A percentile compares a stretch with the other conserved stretches of the same genome.
Evolutionary conservation across 2,888 invertebrate genomes (phyloP).

Genomic region (Pristionchus mayeri): DNA sequence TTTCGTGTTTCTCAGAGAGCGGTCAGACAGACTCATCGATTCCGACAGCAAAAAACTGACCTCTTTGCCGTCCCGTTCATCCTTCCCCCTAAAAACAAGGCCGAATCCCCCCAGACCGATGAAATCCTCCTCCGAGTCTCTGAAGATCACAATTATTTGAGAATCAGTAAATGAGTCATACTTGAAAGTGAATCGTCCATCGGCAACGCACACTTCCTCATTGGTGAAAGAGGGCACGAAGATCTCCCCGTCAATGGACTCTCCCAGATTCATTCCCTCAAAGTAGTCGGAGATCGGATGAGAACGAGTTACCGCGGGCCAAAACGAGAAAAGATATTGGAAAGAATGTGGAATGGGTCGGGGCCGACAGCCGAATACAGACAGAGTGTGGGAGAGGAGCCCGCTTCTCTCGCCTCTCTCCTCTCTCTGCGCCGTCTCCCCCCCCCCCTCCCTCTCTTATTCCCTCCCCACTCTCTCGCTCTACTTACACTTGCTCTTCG

Average conservation of each 20-base stretch:
- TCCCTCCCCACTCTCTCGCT: background rate
- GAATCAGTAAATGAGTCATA: background rate
- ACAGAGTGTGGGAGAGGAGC: background rate
- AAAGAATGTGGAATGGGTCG: background rate
- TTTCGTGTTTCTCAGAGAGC: too few species aligned
- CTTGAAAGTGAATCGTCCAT: constrained; percentile 42
- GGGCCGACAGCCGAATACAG: background rate
- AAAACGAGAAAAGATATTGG: background rate
- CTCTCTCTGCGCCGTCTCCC: background rate
- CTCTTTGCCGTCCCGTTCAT: constrained; percentile 50
- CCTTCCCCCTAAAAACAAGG: constrained; percentile 66
- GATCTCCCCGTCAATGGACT: background rate
- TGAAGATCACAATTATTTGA: constrained; percentile 28
- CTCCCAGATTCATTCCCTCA: constrained; percentile 1
- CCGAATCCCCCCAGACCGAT: constrained; percentile 74
- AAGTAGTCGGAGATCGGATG: background rate
- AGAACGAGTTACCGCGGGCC: background rate
- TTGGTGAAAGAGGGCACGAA: constrained; percentile 4
- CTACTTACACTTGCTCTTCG: background rate
- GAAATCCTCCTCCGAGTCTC: constrained; percentile 64
- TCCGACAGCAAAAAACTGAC: constrained; percentile 14
- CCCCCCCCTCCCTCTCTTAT: background rate
- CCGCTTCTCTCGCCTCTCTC: background rate
- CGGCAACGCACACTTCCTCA: background rate
- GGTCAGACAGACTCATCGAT: too few species aligned